These are phyloP conservation scores for Macrobrachium nipponense DNA, from an alignment of 1,140 invertebrate species.

Conservation along the genomic window DNA sequence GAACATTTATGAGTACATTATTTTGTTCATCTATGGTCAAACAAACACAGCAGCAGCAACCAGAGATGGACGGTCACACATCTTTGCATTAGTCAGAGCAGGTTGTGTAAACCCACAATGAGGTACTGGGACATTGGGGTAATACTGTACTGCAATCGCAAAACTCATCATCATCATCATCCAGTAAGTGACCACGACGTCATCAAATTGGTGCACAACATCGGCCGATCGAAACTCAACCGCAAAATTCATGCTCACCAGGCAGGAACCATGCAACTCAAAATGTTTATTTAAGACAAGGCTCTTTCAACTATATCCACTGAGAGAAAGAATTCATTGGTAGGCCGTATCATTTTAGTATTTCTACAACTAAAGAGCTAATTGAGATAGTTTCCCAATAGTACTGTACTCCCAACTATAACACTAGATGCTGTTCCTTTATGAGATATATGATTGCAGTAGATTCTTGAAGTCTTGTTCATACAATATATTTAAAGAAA, in stretches of 20 bases:
- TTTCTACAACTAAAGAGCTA: too few relatives aligned
- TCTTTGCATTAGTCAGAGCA: neutral
- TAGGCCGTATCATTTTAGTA: too few relatives aligned
- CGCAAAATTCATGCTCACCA: slow-evolving; percentile 55
- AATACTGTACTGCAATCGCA: neutral
- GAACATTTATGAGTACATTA: slow-evolving; percentile 37
- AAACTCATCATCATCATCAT: slow-evolving; percentile 5
- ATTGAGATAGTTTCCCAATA: too few relatives aligned
- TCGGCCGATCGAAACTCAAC: slow-evolving; percentile 50
- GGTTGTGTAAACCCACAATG: too few relatives aligned
- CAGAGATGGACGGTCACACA: slow-evolving; percentile 37
- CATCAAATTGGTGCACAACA: slow-evolving; percentile 59
- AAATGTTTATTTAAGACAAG: too few relatives aligned
- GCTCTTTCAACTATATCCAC: too few relatives aligned
- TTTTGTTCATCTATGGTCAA: slow-evolving; percentile 42
- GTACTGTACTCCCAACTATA: too few relatives aligned
- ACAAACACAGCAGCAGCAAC: slow-evolving; percentile 38
- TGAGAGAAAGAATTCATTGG: too few relatives aligned
- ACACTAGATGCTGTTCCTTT: too few relatives aligned
- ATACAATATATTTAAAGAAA: too few relatives aligned
- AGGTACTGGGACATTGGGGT: slow-evolving; percentile 1
- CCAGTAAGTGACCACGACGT: slow-evolving; percentile 41
- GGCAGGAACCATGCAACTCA: slow-evolving; percentile 50
- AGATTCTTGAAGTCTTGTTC: too few relatives aligned
- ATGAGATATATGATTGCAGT: too few relatives aligned